phyloP scores from a whole-genome alignment of 2,113 vertebrate species.

The Mesembrinibis cayennensis region DNA sequence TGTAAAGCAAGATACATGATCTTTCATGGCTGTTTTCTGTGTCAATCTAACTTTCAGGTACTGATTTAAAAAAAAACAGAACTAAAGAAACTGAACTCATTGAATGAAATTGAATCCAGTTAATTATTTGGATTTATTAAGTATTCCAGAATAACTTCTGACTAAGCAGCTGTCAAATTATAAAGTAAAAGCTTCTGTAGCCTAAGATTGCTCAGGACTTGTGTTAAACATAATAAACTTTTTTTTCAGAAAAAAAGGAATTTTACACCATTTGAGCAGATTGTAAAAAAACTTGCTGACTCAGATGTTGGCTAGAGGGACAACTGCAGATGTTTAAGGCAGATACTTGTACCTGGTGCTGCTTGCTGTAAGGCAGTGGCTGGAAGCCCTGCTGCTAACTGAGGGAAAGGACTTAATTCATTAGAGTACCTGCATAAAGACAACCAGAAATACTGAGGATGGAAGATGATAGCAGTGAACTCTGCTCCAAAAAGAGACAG shows the following conservation, averaged over 20 bases:
- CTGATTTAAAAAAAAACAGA: not conserved
- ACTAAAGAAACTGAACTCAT: not conserved
- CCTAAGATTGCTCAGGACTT: not conserved
- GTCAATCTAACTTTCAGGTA: not conserved
- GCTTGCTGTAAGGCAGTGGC: not conserved
- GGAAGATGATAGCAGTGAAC: not conserved
- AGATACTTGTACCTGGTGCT: slow-evolving; percentile 14
- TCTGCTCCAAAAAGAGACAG: not conserved
- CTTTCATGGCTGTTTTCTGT: not conserved
- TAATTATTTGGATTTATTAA: not conserved
- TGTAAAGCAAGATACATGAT: not conserved
- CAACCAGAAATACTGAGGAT: not conserved
- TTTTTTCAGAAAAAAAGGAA: not conserved
- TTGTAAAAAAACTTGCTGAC: slow-evolving; percentile 31
- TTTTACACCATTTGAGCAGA: not conserved
- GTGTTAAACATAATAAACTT: not conserved
- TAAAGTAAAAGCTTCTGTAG: not conserved
- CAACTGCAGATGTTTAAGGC: slow-evolving; percentile 47
- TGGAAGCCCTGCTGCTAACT: slow-evolving; percentile 9
- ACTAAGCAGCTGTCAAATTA: not conserved
- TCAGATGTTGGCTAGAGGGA: slow-evolving; percentile 39
- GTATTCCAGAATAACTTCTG: not conserved
- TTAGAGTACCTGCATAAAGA: not conserved
- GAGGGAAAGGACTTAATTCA: not conserved
- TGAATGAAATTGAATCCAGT: not conserved